phyloP scores from a whole-genome alignment of 2,888 invertebrate species.

The Thera obeliscata region DNA sequence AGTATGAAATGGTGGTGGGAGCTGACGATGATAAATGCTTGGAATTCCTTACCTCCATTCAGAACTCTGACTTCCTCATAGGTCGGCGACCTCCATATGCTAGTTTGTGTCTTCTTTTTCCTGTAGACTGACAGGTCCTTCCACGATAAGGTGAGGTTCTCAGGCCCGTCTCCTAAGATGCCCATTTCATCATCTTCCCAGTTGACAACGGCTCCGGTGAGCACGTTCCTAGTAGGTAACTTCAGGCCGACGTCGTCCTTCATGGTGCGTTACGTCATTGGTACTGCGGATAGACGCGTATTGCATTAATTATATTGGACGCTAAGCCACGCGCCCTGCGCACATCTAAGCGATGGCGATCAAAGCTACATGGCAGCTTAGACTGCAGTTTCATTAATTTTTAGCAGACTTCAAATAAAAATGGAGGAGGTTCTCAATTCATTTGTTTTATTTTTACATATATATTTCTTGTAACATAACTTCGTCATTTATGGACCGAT shows the following conservation, averaged over 20 bases:
- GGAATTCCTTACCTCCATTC: slow-evolving; percentile 75
- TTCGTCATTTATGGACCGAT: too few relatives aligned
- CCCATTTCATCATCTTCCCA: slow-evolving; percentile 77
- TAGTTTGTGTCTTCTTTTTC: slow-evolving; percentile 74
- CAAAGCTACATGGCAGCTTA: too few relatives aligned
- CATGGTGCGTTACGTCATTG: slow-evolving; percentile 71
- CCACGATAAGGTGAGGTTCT: slow-evolving; percentile 80
- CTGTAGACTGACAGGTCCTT: slow-evolving; percentile 81
- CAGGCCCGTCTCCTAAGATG: slow-evolving; percentile 61
- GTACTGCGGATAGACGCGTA: slow-evolving; percentile 47
- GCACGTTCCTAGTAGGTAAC: slow-evolving; percentile 73
- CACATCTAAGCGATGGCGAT: too few relatives aligned
- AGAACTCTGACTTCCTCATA: slow-evolving; percentile 82
- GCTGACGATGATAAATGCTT: too few relatives aligned
- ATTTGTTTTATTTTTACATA: too few relatives aligned
- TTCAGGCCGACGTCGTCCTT: slow-evolving; percentile 57
- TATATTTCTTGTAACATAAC: too few relatives aligned
- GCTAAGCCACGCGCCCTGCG: too few relatives aligned
- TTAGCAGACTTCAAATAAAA: too few relatives aligned
- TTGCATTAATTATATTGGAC: not conserved
- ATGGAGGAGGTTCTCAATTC: too few relatives aligned
- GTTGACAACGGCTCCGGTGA: slow-evolving; percentile 75
- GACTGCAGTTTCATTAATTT: too few relatives aligned
- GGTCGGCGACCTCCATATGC: slow-evolving; percentile 77
- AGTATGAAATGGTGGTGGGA: too few relatives aligned